phyloP scores from a whole-genome alignment of 2,797 vertebrate genomes.

The Poeciliopsis presidionis region DNA sequence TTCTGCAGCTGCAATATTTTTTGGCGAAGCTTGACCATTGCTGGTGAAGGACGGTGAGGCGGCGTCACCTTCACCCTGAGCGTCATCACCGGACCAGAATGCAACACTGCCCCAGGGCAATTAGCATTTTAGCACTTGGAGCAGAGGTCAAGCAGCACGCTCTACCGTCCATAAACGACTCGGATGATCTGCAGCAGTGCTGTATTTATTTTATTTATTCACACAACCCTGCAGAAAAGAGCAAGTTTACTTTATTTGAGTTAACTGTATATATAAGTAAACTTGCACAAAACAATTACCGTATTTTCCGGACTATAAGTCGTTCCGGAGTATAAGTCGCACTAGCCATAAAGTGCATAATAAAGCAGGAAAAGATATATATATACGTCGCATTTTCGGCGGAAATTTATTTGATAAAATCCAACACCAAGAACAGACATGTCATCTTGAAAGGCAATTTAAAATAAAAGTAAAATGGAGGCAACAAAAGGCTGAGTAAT shows the following conservation, averaged over 20 bases:
- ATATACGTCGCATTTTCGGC: too few species aligned
- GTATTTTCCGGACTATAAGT: too few species aligned
- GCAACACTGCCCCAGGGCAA: slow-evolving; percentile 26
- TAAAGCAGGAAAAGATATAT: too few species aligned
- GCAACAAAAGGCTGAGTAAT: too few species aligned
- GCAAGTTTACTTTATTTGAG: slow-evolving; percentile 2
- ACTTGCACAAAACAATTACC: too few species aligned
- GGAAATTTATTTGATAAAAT: too few species aligned
- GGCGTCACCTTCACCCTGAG: slow-evolving; percentile 2
- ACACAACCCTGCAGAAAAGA: slow-evolving; percentile 8
- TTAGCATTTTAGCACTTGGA: slow-evolving; percentile 43
- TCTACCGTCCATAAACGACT: not conserved
- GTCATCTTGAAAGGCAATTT: too few species aligned
- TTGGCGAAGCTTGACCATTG: not conserved
- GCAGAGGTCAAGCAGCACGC: slow-evolving; percentile 8
- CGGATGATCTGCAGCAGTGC: slow-evolving; percentile 14
- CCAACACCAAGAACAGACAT: too few species aligned
- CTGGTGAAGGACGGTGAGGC: slow-evolving; percentile 11
- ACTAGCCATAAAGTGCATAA: too few species aligned
- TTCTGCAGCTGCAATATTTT: slow-evolving; percentile 9
- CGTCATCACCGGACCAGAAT: not conserved
- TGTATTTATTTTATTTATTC: slow-evolving; percentile 21
- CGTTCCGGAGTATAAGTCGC: too few species aligned
- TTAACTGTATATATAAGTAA: too few species aligned
- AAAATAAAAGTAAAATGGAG: too few species aligned